These are phyloP conservation scores for Aleiodes alternator DNA, from an alignment of 2,888 invertebrate genomes.

Conservation along the genomic window DNA sequence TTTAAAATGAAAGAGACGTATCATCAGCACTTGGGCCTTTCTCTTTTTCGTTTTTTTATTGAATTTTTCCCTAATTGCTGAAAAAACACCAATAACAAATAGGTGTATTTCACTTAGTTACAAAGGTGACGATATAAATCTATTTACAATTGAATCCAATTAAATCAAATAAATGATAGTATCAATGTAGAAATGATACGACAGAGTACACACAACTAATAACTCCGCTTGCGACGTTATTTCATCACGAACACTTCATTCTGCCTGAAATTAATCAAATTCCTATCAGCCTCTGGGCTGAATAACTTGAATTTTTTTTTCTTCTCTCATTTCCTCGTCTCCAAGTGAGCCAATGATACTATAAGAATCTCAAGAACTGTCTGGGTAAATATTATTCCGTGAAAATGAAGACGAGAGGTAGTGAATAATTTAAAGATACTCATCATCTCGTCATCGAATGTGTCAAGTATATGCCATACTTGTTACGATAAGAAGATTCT, in stretches of 20 bases:
- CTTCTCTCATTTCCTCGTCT: neutral
- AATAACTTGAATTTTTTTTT: neutral
- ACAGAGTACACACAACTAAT: neutral
- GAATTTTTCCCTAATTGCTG: no score
- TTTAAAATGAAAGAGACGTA: no score
- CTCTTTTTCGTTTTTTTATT: no score
- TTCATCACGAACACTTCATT: no score
- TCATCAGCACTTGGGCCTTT: no score
- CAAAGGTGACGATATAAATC: no score
- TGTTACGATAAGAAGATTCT: slow-evolving; percentile 75
- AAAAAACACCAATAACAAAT: no score
- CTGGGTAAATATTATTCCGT: neutral
- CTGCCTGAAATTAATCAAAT: neutral
- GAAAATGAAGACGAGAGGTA: neutral
- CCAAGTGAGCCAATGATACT: neutral
- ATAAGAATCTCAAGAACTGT: slow-evolving; percentile 55
- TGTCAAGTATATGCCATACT: slow-evolving; percentile 56
- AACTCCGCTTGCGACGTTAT: no score
- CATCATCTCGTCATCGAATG: slow-evolving; percentile 65
- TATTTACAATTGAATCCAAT: no score
- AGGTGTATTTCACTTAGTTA: no score
- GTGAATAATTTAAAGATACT: slow-evolving; percentile 22
- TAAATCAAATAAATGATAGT: no score
- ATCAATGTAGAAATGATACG: no score
- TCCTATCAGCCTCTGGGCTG: neutral